Evolutionary conservation across 1,140 invertebrate species (phyloP), one percentile per base, ranked within the genome.

Genomic region (Conus betulinus): DNA sequence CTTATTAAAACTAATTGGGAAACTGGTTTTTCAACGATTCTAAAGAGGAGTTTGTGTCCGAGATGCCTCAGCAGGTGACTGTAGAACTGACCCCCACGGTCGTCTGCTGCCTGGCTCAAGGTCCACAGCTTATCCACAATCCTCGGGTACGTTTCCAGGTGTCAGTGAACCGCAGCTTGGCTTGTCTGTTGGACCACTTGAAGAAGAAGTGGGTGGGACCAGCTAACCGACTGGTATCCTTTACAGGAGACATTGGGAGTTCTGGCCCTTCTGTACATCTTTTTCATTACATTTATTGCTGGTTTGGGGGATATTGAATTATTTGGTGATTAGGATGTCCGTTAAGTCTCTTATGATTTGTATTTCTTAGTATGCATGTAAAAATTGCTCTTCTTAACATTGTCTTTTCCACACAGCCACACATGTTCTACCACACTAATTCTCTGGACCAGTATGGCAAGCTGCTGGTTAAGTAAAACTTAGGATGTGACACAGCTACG

Each of bases 101-200:
- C 97, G 89, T 97, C 97, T 94, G 95, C 96, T 90, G 97, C 98
- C 27, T 99, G 98, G 97, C 96, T 97, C 89, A 96, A 97, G 90
- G 98, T 99, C 17, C 98, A 99, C 94, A 96, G 96, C 10, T 94
- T 98, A 71, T 97, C 98, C 98, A 99, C 95, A 99, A 99, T 96
- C 98, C 98, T n/a, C 96, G 98, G 89, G 96, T 98, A 8, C 96
- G 97, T 55, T 96, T 97, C 55, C 95, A 96, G n/a, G 94, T 98
- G 51, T 97, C 97, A 13, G 96, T 98, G 82, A 97, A 98, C 91
- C 97, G 97, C 88, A 96, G 97, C 27, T 95, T 98, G 5, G 96
- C 96, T 15, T 96, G 96, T 79, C 95, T 98, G 27, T 96, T 99
- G n/a, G 95, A 96, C 87, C 98, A 97, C 93, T 96, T 99, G 84